A percentile compares a stretch with the other conserved stretches of the same genome.
These are phyloP conservation scores for Athene cunicularia DNA, from an alignment of 2,113 vertebrate genomes.

Conservation along the genomic window DNA sequence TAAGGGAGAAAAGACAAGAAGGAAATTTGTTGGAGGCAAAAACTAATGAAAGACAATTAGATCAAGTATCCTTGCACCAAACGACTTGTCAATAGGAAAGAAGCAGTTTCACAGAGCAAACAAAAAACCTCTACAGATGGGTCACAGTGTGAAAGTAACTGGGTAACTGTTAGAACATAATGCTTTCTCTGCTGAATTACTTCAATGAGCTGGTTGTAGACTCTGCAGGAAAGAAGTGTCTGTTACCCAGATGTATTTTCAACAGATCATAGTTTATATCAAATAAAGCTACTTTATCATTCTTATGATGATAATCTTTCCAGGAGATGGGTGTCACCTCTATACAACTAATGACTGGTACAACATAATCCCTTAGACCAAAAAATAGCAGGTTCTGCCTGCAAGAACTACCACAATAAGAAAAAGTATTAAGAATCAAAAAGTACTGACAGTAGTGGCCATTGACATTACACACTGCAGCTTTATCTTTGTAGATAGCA, in stretches of 20 bases:
- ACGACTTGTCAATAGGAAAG: background rate
- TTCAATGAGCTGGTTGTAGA: background rate
- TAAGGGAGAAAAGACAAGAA: background rate
- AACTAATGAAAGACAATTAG: background rate
- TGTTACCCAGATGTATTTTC: background rate
- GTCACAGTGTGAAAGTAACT: background rate
- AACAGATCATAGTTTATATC: background rate
- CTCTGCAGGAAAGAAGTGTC: background rate
- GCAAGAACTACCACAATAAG: background rate
- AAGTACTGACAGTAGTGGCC: background rate
- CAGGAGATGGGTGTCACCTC: background rate
- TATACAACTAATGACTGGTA: background rate
- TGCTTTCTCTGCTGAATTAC: background rate
- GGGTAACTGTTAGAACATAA: background rate
- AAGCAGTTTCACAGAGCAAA: background rate
- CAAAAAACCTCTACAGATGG: background rate
- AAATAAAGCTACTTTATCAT: background rate
- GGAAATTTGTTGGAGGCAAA: background rate
- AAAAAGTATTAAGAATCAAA: background rate
- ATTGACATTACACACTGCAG: background rate
- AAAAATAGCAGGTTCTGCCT: background rate
- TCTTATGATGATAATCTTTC: background rate
- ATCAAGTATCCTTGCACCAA: background rate
- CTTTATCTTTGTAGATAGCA: background rate
- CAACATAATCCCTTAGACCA: background rate